Conservation (phyloP, 2,888 invertebrate genomes). For the Xestia xanthographa region DNA sequence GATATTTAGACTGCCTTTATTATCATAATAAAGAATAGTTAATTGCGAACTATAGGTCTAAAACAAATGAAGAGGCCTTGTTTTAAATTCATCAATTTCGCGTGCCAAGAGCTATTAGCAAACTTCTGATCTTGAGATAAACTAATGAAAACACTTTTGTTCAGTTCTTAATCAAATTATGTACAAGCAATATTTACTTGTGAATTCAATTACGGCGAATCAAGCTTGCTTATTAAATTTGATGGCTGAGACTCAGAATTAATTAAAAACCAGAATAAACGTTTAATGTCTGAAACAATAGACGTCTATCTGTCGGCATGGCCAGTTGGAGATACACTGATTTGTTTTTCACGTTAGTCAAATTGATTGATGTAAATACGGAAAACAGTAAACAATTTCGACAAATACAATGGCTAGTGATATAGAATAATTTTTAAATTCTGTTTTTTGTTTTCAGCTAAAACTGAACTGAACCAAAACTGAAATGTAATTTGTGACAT, state of each 20-base stretch:
- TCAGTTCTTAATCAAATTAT: slow-evolving; percentile 67
- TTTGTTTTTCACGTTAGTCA: slow-evolving; percentile 9
- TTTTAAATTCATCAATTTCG: slow-evolving; percentile 31
- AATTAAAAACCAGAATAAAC: slow-evolving; percentile 61
- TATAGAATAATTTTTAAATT: not conserved
- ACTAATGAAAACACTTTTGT: slow-evolving; percentile 65
- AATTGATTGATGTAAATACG: not conserved
- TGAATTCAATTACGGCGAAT: slow-evolving; percentile 65
- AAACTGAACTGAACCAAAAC: not conserved
- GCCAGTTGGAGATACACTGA: not conserved
- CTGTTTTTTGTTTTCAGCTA: not conserved
- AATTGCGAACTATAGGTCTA: not conserved
- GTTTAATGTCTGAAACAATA: slow-evolving; percentile 44
- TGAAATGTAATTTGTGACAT: not conserved
- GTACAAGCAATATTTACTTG: slow-evolving; percentile 68
- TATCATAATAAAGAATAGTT: not conserved
- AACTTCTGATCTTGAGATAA: slow-evolving; percentile 62
- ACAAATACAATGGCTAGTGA: not conserved
- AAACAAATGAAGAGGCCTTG: not conserved
- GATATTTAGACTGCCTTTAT: not conserved
- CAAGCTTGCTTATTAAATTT: slow-evolving; percentile 60
- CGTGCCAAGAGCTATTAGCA: slow-evolving; percentile 50
- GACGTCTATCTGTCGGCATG: slow-evolving; percentile 10
- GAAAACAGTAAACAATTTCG: not conserved
- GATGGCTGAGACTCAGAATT: slow-evolving; percentile 54